A percentile compares a stretch with the other conserved stretches of the same genome.
Conservation (phyloP, 2,888 invertebrate genomes). For the Merodon equestris region DNA sequence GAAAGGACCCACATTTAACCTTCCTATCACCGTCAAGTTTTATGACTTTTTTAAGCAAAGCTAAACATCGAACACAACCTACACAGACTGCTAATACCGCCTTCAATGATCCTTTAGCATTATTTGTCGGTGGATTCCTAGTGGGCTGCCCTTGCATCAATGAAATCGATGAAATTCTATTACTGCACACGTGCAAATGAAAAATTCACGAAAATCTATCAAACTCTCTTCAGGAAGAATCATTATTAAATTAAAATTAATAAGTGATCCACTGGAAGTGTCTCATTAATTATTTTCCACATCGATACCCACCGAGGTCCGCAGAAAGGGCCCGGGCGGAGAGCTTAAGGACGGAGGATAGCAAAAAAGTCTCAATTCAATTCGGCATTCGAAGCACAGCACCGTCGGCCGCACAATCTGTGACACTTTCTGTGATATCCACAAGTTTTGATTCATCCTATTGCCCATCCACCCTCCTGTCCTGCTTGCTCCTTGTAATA, state of each 20-base stretch:
- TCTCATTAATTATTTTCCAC: constrained; percentile 29
- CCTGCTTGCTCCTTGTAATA: too few species aligned
- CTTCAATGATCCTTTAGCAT: too few species aligned
- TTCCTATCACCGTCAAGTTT: too few species aligned
- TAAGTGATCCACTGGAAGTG: constrained; percentile 30
- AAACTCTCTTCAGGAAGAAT: constrained; percentile 6
- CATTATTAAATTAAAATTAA: constrained; percentile 34
- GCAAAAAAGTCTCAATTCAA: too few species aligned
- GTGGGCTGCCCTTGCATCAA: too few species aligned
- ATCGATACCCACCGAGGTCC: constrained; percentile 13
- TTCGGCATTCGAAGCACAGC: neutral
- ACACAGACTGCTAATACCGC: too few species aligned
- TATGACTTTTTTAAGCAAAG: too few species aligned
- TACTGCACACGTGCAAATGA: too few species aligned
- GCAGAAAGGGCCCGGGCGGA: neutral
- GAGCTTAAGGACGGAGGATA: neutral
- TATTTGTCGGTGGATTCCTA: too few species aligned
- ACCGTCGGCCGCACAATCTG: constrained; percentile 15
- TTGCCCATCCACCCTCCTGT: neutral
- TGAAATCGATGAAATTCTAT: too few species aligned
- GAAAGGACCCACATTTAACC: too few species aligned
- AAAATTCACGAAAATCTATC: neutral
- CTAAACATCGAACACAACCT: too few species aligned
- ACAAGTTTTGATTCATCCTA: constrained; percentile 6
- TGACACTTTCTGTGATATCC: constrained; percentile 22